Evolutionary conservation across 2,113 vertebrate species (phyloP), one percentile per base, ranked within the genome.

Genomic region (Nibea albiflora): DNA sequence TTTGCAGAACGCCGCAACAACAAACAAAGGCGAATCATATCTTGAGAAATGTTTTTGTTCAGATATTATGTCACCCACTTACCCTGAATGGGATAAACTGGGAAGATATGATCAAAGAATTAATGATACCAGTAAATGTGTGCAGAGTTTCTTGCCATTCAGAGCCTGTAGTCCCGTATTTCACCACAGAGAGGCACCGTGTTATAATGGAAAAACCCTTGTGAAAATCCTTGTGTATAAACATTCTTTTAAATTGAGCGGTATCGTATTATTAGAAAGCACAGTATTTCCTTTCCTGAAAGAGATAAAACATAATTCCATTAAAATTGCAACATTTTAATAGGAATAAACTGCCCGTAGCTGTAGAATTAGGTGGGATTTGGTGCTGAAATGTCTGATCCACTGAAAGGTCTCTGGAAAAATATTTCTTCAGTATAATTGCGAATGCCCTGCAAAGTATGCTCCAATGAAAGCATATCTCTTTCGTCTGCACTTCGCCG

Each of bases 141-240:
- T 5, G 15, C 4, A 24, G 5, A n/a, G 4, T 74, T 26, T 72
- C 15, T 3, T 39, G 24, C 44, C 31, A 52, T 4, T 57, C 5
- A 8, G 11, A 44, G 5, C 17, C 5, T 78, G 85, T 35, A 82
- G 22, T 88, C 16, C 62, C 54, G 24, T 7, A 20, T 62, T 61
- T 87, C 57, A 73, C 81, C 88, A 91, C 63, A 79, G 0, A 44
- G 76, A 54, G 78, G 76, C 73, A 67, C n/a, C 39, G 54, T 12
- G 57, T 10, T 39, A 31, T 7, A 44, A 52, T 19, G 6, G 4
- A 60, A 44, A 72, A 1, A 20, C 24, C 24, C 24, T 22, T 5
- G 5, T 17, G 26, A 42, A 28, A 52, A 64, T 15, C 42, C 2
- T 11, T 11, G 2, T 31, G 2, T 50, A 12, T n/a, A 28, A 31